Evolutionary conservation across 2,797 vertebrate genomes (phyloP).

Genomic region (Denticeps clupeoides): DNA sequence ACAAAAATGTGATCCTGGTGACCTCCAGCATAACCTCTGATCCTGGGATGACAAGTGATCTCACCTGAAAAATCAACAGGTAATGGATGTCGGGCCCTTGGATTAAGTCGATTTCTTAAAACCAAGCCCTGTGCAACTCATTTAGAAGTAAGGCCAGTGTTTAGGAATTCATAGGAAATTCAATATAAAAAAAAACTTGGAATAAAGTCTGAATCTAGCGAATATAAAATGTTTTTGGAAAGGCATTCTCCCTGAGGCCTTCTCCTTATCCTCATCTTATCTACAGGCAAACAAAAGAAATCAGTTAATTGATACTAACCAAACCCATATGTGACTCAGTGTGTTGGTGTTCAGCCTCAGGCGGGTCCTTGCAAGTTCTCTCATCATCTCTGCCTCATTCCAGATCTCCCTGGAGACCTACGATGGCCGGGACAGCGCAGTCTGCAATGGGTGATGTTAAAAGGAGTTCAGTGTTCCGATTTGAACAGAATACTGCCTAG

Average conservation of each 20-base stretch:
- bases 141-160: too few species aligned
- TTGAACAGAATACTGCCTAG: too few species aligned
- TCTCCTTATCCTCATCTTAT: slow-evolving; percentile 14
- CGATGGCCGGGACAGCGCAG: slow-evolving; percentile 5
- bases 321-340: slow-evolving; percentile 23
- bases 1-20: slow-evolving; percentile 21
- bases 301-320: slow-evolving; percentile 27
- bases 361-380: slow-evolving; percentile 7
- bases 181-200: too few species aligned
- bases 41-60: slow-evolving; percentile 7
- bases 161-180: too few species aligned
- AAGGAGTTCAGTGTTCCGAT: too few species aligned
- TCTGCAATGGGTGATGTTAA: too few species aligned
- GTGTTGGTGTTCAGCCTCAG: slow-evolving; percentile 8
- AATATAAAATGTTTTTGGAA: too few species aligned
- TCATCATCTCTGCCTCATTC: slow-evolving; percentile 1
- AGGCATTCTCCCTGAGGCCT: slow-evolving; percentile 13
- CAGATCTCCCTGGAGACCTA: slow-evolving; percentile 6
- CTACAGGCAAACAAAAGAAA: slow-evolving; percentile 6
- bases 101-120: too few species aligned
- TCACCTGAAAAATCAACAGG: slow-evolving; percentile 5
- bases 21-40: slow-evolving; percentile 13
- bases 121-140: too few species aligned
- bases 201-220: too few species aligned
- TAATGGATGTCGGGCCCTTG: too few species aligned